Percentiles rank a stretch among this genome's conserved stretches.
phyloP scores from a whole-genome alignment of 2,797 vertebrate species.

The Chelmon rostratus region DNA sequence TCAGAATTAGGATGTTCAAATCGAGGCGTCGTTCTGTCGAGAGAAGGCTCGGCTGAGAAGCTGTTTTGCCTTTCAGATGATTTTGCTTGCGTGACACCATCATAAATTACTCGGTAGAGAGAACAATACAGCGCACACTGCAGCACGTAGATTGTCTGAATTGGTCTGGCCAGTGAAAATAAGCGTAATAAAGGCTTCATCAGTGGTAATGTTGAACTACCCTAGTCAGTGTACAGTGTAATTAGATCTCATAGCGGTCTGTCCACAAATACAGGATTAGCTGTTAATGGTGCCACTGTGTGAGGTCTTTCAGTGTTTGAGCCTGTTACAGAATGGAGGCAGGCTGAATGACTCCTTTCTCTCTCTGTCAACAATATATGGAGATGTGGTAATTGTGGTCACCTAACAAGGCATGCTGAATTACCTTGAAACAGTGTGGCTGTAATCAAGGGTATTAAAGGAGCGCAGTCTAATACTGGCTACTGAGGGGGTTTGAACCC shows the following conservation, averaged over 20 bases:
- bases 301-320: slow-evolving; percentile 30
- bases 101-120: slow-evolving; percentile 31
- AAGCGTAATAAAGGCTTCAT: slow-evolving; percentile 34
- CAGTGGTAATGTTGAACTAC: slow-evolving; percentile 14
- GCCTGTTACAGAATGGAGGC: slow-evolving; percentile 28
- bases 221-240: slow-evolving; percentile 28
- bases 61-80: slow-evolving; percentile 20
- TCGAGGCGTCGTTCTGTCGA: slow-evolving; percentile 8
- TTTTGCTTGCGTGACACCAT: slow-evolving; percentile 37
- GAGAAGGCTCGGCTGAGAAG: background rate
- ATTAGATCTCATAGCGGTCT: slow-evolving; percentile 36
- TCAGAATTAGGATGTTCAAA: slow-evolving; percentile 27
- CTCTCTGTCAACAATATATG: slow-evolving; percentile 15
- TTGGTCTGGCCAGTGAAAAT: slow-evolving; percentile 28
- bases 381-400: background rate
- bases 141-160: slow-evolving; percentile 16
- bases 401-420: slow-evolving; percentile 6
- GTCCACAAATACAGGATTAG: slow-evolving; percentile 49
- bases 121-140: slow-evolving; percentile 10
- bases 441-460: background rate
- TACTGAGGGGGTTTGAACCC: too few relatives aligned
- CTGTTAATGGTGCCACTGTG: slow-evolving; percentile 14
- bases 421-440: slow-evolving; percentile 9
- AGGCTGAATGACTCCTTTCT: slow-evolving; percentile 47
- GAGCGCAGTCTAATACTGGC: too few relatives aligned